Percentiles rank a stretch among this genome's conserved stretches.
Conservation (phyloP, 2,888 invertebrate species). For the Cabera pusaria region DNA sequence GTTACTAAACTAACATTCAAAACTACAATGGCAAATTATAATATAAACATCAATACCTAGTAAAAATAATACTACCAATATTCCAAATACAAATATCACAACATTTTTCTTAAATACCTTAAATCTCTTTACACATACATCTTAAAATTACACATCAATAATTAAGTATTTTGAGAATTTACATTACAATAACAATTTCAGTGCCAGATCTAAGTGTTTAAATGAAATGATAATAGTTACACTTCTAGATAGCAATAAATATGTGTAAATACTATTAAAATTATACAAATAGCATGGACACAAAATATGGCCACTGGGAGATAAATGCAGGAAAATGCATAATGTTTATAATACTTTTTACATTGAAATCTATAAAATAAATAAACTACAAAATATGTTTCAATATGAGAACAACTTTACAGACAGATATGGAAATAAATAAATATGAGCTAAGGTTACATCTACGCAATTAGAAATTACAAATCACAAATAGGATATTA, state of each 20-base stretch:
- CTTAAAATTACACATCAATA: slow-evolving; percentile 73
- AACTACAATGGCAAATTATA: slow-evolving; percentile 15
- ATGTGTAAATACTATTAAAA: slow-evolving; percentile 38
- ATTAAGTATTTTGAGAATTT: slow-evolving; percentile 70
- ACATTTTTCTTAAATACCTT: slow-evolving; percentile 76
- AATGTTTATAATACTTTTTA: slow-evolving; percentile 21
- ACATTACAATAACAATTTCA: slow-evolving; percentile 52
- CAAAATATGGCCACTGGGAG: slow-evolving; percentile 77
- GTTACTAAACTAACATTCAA: slow-evolving; percentile 3
- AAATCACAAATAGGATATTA: too few species aligned
- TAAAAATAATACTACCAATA: slow-evolving; percentile 62
- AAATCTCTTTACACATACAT: slow-evolving; percentile 74
- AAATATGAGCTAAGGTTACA: not conserved
- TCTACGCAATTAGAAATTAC: too few species aligned
- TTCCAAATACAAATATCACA: slow-evolving; percentile 84
- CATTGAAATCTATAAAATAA: slow-evolving; percentile 8
- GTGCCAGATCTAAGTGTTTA: slow-evolving; percentile 54
- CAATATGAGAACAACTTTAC: not conserved
- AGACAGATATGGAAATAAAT: not conserved
- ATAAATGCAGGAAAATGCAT: slow-evolving; percentile 47
- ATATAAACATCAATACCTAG: slow-evolving; percentile 23
- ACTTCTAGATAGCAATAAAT: slow-evolving; percentile 53
- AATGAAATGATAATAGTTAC: slow-evolving; percentile 41
- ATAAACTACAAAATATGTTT: slow-evolving; percentile 12
- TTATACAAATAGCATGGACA: slow-evolving; percentile 63